A percentile compares a stretch with the other conserved stretches of the same genome.
Conservation (phyloP, 2,888 invertebrate species). For the Vanessa cardui region DNA sequence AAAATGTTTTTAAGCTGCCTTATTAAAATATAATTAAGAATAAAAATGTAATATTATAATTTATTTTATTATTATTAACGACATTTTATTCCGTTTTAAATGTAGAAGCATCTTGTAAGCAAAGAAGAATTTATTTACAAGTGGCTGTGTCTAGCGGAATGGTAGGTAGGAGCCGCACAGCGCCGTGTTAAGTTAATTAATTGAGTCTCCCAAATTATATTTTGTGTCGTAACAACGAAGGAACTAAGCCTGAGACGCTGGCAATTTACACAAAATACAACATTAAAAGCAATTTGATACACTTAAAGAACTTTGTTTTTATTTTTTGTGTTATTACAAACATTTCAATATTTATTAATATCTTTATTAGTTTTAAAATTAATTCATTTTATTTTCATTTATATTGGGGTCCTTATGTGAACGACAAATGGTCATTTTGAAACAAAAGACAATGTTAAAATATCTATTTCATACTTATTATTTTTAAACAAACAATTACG, state of each 20-base stretch:
- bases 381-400: too few species aligned
- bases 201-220: conserved; percentile 35
- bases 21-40: too few species aligned
- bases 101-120: neutral
- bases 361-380: too few species aligned
- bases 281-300: neutral
- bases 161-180: conserved; percentile 19
- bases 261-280: conserved; percentile 9
- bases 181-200: conserved; percentile 34
- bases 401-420: too few species aligned
- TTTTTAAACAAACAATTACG: too few species aligned
- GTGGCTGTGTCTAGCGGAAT: conserved; percentile 13
- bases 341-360: neutral
- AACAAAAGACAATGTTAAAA: too few species aligned
- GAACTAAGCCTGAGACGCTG: neutral
- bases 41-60: too few species aligned
- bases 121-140: conserved; percentile 5
- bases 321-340: neutral
- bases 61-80: too few species aligned
- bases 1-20: too few species aligned
- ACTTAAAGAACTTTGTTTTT: neutral
- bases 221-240: conserved; percentile 19
- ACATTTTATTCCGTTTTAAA: neutral
- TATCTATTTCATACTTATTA: too few species aligned
- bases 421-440: too few species aligned